phyloP scores from a whole-genome alignment of 2,888 invertebrate genomes.

The Lypha dubia region DNA sequence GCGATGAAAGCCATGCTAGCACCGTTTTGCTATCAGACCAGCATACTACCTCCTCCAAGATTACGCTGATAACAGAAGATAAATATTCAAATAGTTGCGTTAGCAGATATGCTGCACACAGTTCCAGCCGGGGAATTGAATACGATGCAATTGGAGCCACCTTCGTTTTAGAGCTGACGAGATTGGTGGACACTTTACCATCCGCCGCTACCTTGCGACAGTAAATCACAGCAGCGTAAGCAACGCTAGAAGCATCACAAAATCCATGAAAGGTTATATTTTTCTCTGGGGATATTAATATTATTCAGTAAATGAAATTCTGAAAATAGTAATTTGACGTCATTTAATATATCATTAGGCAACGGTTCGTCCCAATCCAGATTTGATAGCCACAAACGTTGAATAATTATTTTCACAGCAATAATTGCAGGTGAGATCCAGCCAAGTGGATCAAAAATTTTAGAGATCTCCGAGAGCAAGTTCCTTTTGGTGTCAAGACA shows the following conservation, averaged over 20 bases:
- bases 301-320: conserved; percentile 50
- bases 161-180: conserved; percentile 31
- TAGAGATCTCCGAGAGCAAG: conserved; percentile 41
- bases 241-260: conserved; percentile 30
- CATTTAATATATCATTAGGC: conserved; percentile 7
- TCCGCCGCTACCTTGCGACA: conserved; percentile 30
- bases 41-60: background rate
- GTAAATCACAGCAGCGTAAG: conserved; percentile 48
- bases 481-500: conserved; percentile 22
- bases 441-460: conserved; percentile 50
- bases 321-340: conserved; percentile 22
- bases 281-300: conserved; percentile 43
- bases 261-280: conserved; percentile 25
- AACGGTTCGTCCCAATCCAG: conserved; percentile 14
- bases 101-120: conserved; percentile 28
- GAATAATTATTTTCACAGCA: conserved; percentile 38
- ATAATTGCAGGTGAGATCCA: conserved; percentile 41
- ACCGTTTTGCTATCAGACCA: conserved; percentile 53
- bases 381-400: conserved; percentile 14
- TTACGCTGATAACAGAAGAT: conserved; percentile 2
- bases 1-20: conserved; percentile 4
- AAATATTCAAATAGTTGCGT: conserved; percentile 33
- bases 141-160: conserved; percentile 28
- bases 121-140: conserved; percentile 36
- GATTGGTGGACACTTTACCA: conserved; percentile 22